Conservation (phyloP, 2,113 vertebrate species). For the Lathamus discolor region DNA sequence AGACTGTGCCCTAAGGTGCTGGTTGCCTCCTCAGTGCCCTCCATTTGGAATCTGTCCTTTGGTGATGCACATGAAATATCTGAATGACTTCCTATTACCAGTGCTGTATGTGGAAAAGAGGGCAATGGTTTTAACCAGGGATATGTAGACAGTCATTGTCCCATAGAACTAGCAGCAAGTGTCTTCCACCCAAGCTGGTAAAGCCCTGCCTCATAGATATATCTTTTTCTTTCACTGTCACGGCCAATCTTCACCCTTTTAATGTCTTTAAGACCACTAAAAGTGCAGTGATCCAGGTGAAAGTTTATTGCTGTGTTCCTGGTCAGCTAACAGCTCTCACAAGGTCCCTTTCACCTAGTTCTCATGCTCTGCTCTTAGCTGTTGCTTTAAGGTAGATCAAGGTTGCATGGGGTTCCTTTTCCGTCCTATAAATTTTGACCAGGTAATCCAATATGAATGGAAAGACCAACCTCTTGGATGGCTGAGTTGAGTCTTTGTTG, state of each 20-base stretch:
- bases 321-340: fast-evolving
- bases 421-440: neutral
- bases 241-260: neutral
- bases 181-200: neutral
- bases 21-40: neutral
- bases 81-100: neutral
- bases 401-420: neutral
- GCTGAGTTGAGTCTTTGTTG: neutral
- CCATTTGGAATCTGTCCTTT: neutral
- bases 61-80: neutral
- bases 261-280: neutral
- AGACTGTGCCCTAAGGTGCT: neutral
- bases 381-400: neutral
- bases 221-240: neutral
- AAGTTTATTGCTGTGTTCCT: neutral
- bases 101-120: neutral
- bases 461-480: neutral
- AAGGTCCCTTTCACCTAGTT: neutral
- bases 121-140: neutral
- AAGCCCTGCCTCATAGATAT: neutral
- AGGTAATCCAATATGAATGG: neutral
- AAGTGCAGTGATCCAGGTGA: neutral
- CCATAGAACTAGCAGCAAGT: neutral
- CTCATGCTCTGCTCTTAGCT: neutral
- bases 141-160: neutral